Percentiles rank a stretch among this genome's conserved stretches.
These are phyloP conservation scores for Entomobrya multifasciata DNA, from an alignment of 2,888 invertebrate genomes.

Conservation along the genomic window DNA sequence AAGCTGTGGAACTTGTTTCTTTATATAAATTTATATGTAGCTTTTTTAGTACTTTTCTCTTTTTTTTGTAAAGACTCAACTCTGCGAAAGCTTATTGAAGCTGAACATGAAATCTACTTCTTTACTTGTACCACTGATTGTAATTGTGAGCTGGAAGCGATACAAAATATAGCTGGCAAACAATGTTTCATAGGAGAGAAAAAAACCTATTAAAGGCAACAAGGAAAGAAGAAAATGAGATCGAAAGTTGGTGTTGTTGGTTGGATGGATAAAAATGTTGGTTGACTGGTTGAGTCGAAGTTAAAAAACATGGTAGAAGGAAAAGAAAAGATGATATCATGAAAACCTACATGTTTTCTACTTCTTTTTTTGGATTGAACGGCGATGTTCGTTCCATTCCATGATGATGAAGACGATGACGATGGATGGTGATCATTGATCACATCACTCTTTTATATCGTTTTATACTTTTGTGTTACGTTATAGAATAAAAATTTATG, in stretches of 20 bases:
- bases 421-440: slow-evolving; percentile 35
- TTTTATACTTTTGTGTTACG: not conserved
- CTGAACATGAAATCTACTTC: not conserved
- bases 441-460: not conserved
- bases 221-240: slow-evolving; percentile 11
- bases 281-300: not conserved
- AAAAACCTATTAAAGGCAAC: too few species aligned
- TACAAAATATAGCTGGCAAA: not conserved
- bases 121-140: not conserved
- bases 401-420: too few species aligned
- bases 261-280: slow-evolving; percentile 16
- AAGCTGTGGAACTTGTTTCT: slow-evolving; percentile 20
- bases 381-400: not conserved
- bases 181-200: not conserved
- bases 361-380: not conserved
- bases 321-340: slow-evolving; percentile 14
- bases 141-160: not conserved
- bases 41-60: slow-evolving; percentile 11
- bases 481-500: not conserved
- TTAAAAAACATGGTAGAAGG: not conserved
- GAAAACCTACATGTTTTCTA: not conserved
- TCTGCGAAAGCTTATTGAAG: not conserved
- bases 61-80: not conserved
- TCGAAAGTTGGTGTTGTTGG: slow-evolving; percentile 22
- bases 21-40: not conserved